Conservation (phyloP, 2,797 vertebrate species). For the Gadopsis bispinosus region DNA sequence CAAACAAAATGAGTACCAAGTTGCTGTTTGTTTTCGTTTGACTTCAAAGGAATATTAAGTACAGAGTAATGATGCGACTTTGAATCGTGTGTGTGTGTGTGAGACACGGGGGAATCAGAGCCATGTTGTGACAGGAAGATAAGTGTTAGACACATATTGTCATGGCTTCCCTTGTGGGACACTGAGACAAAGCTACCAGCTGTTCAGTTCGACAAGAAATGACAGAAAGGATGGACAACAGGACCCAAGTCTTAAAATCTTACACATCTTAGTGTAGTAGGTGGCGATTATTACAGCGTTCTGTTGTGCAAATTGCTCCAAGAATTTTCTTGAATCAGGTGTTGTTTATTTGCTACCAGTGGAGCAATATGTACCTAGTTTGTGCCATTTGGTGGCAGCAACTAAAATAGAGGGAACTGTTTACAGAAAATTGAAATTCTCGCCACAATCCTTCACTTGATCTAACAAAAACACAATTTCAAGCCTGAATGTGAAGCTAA, state of each 20-base stretch:
- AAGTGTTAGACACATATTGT: slow-evolving; percentile 30
- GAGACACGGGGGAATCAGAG: slow-evolving; percentile 7
- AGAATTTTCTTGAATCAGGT: not conserved
- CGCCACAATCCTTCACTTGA: not conserved
- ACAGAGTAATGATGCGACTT: slow-evolving; percentile 35
- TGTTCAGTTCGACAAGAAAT: slow-evolving; percentile 21
- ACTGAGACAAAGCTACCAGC: slow-evolving; percentile 25
- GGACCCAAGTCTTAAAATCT: not conserved
- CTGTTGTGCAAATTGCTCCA: not conserved
- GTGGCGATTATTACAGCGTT: not conserved
- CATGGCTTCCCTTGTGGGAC: slow-evolving; percentile 24
- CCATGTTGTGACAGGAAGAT: slow-evolving; percentile 26
- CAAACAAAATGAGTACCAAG: not conserved
- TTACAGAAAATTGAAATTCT: slow-evolving; percentile 1
- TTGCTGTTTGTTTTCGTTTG: slow-evolving; percentile 38
- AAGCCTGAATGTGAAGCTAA: slow-evolving; percentile 9
- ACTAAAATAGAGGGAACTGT: slow-evolving; percentile 2
- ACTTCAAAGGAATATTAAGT: slow-evolving; percentile 30
- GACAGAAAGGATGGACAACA: not conserved
- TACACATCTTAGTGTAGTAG: not conserved
- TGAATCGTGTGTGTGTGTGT: slow-evolving; percentile 22
- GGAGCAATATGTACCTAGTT: not conserved
- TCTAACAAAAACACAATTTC: slow-evolving; percentile 3
- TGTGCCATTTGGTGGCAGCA: not conserved
- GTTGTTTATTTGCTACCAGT: slow-evolving; percentile 15